A percentile compares a stretch with the other conserved stretches of the same genome.
phyloP scores from a whole-genome alignment of 2,113 vertebrate species.

The Romanogobio albipinnatus region DNA sequence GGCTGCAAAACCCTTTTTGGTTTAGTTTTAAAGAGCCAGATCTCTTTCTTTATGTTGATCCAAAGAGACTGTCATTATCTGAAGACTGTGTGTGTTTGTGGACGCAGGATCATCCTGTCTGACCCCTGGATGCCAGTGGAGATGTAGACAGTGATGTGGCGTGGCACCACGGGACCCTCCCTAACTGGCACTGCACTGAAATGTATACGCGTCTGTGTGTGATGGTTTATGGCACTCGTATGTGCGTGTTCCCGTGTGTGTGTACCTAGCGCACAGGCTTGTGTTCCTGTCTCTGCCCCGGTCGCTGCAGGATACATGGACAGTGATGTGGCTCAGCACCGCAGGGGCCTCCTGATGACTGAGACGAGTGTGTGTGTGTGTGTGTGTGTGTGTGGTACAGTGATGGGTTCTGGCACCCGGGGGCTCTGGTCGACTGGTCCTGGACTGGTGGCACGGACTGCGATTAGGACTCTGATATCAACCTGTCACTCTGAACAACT shows the following conservation, averaged over 20 bases:
- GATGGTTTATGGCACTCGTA: conserved; percentile 56
- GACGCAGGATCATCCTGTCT: conserved; percentile 50
- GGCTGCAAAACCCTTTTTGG: neutral
- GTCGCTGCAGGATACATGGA: conserved; percentile 52
- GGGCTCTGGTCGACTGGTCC: conserved; percentile 52
- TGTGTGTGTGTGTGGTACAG: conserved; percentile 30
- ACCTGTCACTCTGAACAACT: conserved; percentile 48
- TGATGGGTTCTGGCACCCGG: conserved; percentile 59
- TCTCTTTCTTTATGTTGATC: neutral
- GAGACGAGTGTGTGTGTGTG: neutral
- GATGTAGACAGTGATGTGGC: conserved; percentile 54
- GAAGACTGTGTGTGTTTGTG: conserved; percentile 62
- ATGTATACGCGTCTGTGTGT: conserved; percentile 24
- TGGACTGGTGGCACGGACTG: conserved; percentile 56
- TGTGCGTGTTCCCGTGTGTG: neutral
- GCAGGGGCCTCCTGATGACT: conserved; percentile 31
- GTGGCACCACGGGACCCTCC: conserved; percentile 43
- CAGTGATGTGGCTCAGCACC: conserved; percentile 53
- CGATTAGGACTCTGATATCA: conserved; percentile 57
- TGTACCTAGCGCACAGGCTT: neutral
- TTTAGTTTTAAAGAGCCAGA: neutral
- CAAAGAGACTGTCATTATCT: neutral
- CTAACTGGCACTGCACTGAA: conserved; percentile 9
- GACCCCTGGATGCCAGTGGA: conserved; percentile 41
- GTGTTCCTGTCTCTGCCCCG: neutral